Conservation (phyloP, 1,140 invertebrate genomes). For the Drosophila sulfurigaster region DNA sequence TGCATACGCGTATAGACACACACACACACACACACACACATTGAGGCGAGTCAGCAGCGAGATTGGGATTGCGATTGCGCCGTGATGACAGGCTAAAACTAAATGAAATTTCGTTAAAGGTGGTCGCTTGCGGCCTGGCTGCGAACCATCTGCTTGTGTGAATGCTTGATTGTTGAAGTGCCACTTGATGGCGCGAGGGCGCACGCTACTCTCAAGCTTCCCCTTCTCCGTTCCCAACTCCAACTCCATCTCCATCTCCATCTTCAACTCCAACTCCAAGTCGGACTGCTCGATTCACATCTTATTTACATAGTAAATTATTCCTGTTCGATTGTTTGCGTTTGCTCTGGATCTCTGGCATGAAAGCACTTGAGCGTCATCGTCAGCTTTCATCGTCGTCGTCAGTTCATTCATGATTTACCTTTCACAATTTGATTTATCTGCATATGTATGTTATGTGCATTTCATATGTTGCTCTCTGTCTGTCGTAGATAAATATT, state of each 20-base stretch:
- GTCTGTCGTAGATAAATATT: conserved; percentile 28
- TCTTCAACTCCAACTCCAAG: not conserved
- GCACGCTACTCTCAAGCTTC: conserved; percentile 70
- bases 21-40: conserved; percentile 24
- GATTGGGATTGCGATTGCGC: conserved; percentile 61
- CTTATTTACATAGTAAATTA: conserved; percentile 83
- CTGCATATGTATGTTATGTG: conserved; percentile 6
- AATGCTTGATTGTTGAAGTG: conserved; percentile 84
- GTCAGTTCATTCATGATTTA: conserved; percentile 75
- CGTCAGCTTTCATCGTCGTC: conserved; percentile 68
- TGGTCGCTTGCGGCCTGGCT: conserved; percentile 66
- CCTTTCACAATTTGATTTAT: conserved; percentile 74
- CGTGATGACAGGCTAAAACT: conserved; percentile 75
- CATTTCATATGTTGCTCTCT: not conserved
- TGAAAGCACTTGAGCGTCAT: conserved; percentile 80
- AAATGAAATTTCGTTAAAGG: conserved; percentile 81
- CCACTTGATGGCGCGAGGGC: conserved; percentile 78
- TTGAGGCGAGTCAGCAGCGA: conserved; percentile 42
- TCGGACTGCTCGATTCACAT: conserved; percentile 45
- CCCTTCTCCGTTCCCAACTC: not conserved
- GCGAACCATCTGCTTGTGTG: conserved; percentile 79
- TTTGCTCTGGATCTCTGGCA: conserved; percentile 81
- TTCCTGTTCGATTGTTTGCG: conserved; percentile 82
- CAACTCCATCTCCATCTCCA: not conserved
- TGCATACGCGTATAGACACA: conserved; percentile 62